phyloP scores from a whole-genome alignment of 1,140 invertebrate genomes.

The Gonioctena quinquepunctata region DNA sequence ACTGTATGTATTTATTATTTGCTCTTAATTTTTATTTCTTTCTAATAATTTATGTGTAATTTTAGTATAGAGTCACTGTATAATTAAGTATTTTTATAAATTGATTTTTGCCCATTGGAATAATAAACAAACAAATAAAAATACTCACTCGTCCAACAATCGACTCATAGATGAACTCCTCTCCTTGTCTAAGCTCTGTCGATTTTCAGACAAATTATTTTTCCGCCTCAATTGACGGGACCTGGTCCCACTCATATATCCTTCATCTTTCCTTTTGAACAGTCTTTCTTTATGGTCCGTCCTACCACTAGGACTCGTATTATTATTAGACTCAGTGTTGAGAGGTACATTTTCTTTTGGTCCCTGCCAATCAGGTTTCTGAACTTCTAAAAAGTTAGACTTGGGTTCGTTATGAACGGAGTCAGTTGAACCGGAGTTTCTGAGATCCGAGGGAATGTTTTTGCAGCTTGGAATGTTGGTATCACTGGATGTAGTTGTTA shows the following conservation, averaged over 20 bases:
- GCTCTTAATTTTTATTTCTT: no score
- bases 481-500: constrained; percentile 51
- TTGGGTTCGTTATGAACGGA: constrained; percentile 17
- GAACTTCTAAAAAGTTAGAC: background rate
- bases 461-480: constrained; percentile 52
- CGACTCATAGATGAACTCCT: constrained; percentile 84
- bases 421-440: constrained; percentile 37
- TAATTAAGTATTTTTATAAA: no score
- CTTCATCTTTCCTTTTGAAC: constrained; percentile 71
- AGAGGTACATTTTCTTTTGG: background rate
- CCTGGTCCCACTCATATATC: constrained; percentile 54
- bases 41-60: no score
- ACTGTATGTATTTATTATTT: no score
- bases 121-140: no score
- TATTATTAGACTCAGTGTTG: constrained; percentile 25
- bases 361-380: background rate
- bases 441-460: constrained; percentile 29
- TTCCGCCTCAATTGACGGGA: constrained; percentile 57
- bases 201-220: constrained; percentile 51
- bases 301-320: constrained; percentile 43
- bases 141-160: constrained; percentile 72
- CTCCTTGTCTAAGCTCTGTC: constrained; percentile 67
- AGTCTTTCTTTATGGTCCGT: constrained; percentile 63
- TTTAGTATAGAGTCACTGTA: no score
- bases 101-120: no score